These are phyloP conservation scores for Temnothorax rugatulus DNA, from an alignment of 2,888 invertebrate genomes.

Conservation along the genomic window DNA sequence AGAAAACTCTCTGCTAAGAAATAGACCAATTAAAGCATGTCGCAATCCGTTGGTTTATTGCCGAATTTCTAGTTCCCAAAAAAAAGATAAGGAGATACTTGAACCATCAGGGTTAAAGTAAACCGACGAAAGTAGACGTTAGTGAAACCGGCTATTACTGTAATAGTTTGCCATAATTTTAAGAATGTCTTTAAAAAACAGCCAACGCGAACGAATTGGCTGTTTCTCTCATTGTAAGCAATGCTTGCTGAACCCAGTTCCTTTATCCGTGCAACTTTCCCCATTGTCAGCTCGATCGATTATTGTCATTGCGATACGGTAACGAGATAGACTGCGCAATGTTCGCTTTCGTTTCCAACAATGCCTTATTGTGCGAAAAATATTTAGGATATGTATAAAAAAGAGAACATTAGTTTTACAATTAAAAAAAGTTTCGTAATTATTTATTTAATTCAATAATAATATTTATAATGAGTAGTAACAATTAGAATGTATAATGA, in stretches of 20 bases:
- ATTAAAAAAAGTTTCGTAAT: background rate
- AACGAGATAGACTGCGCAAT: conserved; percentile 68
- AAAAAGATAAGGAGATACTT: background rate
- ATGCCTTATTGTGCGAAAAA: conserved; percentile 15
- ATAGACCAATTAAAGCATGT: conserved; percentile 1
- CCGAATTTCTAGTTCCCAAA: conserved; percentile 11
- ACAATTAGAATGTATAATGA: background rate
- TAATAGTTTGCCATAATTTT: conserved; percentile 35
- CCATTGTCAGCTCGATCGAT: conserved; percentile 82
- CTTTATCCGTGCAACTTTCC: conserved; percentile 81
- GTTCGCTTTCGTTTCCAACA: conserved; percentile 46
- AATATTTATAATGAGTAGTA: background rate
- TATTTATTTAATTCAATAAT: background rate
- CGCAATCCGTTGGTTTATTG: background rate
- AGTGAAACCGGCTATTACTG: conserved; percentile 20
- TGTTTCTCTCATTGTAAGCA: conserved; percentile 45
- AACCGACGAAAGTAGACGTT: background rate
- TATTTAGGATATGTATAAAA: conserved; percentile 2
- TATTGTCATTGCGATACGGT: conserved; percentile 76
- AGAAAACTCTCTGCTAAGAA: background rate
- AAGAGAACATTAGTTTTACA: background rate
- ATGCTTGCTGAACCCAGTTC: conserved; percentile 66
- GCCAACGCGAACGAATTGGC: conserved; percentile 9
- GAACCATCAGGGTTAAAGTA: background rate
- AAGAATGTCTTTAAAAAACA: conserved; percentile 29